Base-by-base conservation (phyloP, 2,888 invertebrate species). In the Subacronicta megacephala region DNA sequence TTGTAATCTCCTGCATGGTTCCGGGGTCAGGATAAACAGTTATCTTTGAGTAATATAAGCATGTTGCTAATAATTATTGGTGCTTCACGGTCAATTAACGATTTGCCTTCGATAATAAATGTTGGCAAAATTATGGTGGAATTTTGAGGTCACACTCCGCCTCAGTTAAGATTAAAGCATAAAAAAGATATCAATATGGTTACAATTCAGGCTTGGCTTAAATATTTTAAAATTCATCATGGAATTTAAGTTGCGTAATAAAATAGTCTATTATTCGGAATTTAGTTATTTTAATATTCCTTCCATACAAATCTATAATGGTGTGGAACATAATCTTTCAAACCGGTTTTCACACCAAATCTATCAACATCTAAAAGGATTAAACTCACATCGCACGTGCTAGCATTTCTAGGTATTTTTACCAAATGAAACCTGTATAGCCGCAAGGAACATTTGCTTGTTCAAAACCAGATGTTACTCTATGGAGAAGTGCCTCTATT, bases 11-110 rank as follows among this genome's bases (percentile, higher is more conserved):
- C 17, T 36, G 26, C 38, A 5, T 47, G 36, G 51, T 73, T 69
- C 74, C 70, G 70, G 60, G 70, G 54, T 73, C 60, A 60, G 42
- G 37, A 45, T 15, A 3, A 40, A 71, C 65, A 41, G 66, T 50
- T 66, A 61, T 17, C 36, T 46, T 46, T 41, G 41, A 50, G 57
- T 41, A 51, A 38, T 52, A 46, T 52, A 50, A 52, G 55, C 60
- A 50, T 55, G 46, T 37, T 65, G 46, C 38, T 47, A 29, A 65
- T 66, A 61, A 66, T 47, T 64, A 64, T 53, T 55, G 38, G 31
- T 49, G 56, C 18, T 61, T 40, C 45, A 54, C 29, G 51, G 42
- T 20, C 54, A 44, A 58, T 69, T 66, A 71, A 16, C 23, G 23
- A 66, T 63, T 69, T 62, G 37, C 10, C 35, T 12, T 62, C 20